Evolutionary conservation across 1,140 invertebrate species (phyloP), one percentile per base, ranked within the genome.

Genomic region (Conus betulinus): DNA sequence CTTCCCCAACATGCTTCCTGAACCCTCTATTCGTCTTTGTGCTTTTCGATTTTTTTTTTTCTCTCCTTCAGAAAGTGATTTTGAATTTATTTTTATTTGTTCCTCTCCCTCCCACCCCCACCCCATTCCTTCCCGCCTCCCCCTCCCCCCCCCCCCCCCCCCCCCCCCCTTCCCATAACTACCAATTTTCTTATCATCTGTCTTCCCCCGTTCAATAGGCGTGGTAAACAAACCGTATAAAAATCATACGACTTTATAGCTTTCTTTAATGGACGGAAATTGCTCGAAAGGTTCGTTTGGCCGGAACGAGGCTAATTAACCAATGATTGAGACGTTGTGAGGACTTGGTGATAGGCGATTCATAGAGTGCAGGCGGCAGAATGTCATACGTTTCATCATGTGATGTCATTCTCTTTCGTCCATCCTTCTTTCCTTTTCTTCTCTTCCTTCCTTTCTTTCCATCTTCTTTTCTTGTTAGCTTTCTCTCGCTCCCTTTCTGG

Each of bases 171-270:
- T 23, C 27, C 25, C 15, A 23, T 51, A 81, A 53, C 79, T 53
- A 81, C 51, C 23, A 53, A 53, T 81, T 53, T 81, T 81, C 79
- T 81, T 81, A 81, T 81, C 79, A 55, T 81, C 51, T 52, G 39
- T 81, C 79, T 81, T 81, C 17, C 15, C 17, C 8, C 8, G 6
- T 78, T 78, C 76, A 78, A 78, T 78, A 78, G 27, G 76, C 76
- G 8, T 27, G 76, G 25, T 51, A 17, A 13, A 10, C n/a, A 78
- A 78, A 78, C 39, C 39, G 25, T 17, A 23, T 78, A 27, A 78
- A 27, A 78, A 78, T 27, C 39, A 27, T 51, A 78, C 76, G 76
- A 78, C 27, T 78, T 39, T 11, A 78, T 78, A 78, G 25, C 76
- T 78, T 78, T 78, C 25, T 71, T 71, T 71, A 71, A 71, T 71